Conservation (phyloP, 2,888 invertebrate species). For the Biston betularia region DNA sequence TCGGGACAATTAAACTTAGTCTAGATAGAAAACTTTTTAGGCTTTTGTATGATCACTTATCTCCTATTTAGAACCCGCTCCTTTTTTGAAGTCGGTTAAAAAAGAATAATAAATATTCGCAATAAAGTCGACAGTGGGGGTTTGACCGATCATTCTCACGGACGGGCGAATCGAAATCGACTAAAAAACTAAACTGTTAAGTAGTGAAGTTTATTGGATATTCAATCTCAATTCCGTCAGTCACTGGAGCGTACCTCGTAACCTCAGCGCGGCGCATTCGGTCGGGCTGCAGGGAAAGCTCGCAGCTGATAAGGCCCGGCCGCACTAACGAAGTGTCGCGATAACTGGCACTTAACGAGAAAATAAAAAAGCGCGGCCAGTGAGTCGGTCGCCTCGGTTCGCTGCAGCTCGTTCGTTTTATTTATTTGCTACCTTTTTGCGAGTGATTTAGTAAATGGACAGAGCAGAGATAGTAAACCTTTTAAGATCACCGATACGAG, state of each 20-base stretch:
- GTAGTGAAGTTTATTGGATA: too few relatives aligned
- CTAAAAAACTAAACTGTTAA: too few relatives aligned
- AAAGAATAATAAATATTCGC: constrained; percentile 3
- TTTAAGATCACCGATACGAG: constrained; percentile 4
- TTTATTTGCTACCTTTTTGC: constrained; percentile 5
- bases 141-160: too few relatives aligned
- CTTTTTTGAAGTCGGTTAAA: too few relatives aligned
- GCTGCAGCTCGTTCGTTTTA: background rate
- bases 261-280: background rate
- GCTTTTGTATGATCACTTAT: too few relatives aligned
- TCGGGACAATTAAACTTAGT: too few relatives aligned
- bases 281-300: constrained; percentile 6
- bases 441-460: constrained; percentile 13
- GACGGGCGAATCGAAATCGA: too few relatives aligned
- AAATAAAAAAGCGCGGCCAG: constrained; percentile 9
- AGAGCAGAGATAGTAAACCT: constrained; percentile 14
- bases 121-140: background rate
- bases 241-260: too few relatives aligned
- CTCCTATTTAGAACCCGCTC: too few relatives aligned
- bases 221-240: too few relatives aligned
- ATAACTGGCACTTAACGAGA: constrained; percentile 25
- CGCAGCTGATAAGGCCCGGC: constrained; percentile 19
- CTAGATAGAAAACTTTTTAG: too few relatives aligned
- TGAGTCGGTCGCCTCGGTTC: background rate
- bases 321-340: constrained; percentile 34